Conservation (phyloP, 2,888 invertebrate species). For the Epicampocera succincta region DNA sequence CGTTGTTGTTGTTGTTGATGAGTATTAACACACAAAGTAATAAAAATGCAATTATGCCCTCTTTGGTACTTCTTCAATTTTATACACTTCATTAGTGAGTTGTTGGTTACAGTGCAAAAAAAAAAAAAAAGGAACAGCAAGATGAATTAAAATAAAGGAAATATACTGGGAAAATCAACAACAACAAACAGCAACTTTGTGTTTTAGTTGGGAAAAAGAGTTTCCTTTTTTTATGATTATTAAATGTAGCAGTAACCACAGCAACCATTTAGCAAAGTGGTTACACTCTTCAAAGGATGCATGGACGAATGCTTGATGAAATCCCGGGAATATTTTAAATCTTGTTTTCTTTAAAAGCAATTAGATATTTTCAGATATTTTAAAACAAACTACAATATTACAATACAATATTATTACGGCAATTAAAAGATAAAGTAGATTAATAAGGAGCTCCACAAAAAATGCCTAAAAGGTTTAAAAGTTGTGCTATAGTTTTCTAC, state of each 20-base stretch:
- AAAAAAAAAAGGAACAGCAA: slow-evolving; percentile 17
- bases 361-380: slow-evolving; percentile 1
- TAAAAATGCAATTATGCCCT: slow-evolving; percentile 72
- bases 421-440: not conserved
- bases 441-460: too few relatives aligned
- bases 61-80: slow-evolving; percentile 64
- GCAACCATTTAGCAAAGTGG: slow-evolving; percentile 65
- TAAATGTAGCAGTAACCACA: slow-evolving; percentile 62
- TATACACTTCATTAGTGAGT: slow-evolving; percentile 68
- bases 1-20: slow-evolving; percentile 28
- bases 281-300: slow-evolving; percentile 57
- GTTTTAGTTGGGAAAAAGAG: slow-evolving; percentile 37
- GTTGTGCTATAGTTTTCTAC: too few relatives aligned
- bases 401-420: too few relatives aligned
- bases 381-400: not conserved
- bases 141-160: slow-evolving; percentile 49
- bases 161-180: slow-evolving; percentile 25
- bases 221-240: slow-evolving; percentile 49
- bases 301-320: slow-evolving; percentile 23
- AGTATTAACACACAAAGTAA: slow-evolving; percentile 69
- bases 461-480: too few relatives aligned
- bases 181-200: slow-evolving; percentile 32
- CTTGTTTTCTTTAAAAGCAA: not conserved
- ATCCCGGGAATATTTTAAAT: slow-evolving; percentile 11
- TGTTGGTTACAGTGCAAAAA: slow-evolving; percentile 45